These are phyloP conservation scores for Cataglyphis albicans DNA, from an alignment of 2,888 invertebrate species.

Conservation along the genomic window DNA sequence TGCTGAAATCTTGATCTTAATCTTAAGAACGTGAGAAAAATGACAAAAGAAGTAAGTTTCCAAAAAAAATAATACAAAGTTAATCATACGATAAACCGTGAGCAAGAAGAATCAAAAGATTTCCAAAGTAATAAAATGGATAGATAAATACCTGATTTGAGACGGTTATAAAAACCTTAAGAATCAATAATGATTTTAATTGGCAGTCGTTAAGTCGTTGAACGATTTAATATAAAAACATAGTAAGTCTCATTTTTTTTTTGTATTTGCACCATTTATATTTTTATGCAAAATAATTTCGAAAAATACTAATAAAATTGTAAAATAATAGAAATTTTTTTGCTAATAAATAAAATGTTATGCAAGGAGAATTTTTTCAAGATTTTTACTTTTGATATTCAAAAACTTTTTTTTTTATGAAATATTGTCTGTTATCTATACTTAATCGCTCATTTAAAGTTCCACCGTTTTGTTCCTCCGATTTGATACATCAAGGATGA, in stretches of 20 bases:
- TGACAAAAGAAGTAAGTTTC: neutral
- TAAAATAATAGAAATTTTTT: neutral
- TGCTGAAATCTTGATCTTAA: neutral
- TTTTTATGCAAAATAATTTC: neutral
- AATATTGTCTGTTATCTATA: neutral
- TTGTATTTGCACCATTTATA: neutral
- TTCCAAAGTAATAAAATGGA: neutral
- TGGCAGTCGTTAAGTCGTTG: neutral
- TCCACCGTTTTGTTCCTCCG: neutral
- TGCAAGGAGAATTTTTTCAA: neutral
- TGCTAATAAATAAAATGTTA: neutral
- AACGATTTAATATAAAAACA: neutral
- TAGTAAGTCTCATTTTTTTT: neutral
- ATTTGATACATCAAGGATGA: neutral
- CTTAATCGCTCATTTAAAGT: conserved; percentile 7
- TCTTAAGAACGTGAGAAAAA: neutral
- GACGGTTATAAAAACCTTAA: neutral
- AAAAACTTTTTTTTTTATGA: neutral
- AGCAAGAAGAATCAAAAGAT: neutral
- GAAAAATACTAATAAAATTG: neutral
- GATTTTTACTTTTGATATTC: neutral
- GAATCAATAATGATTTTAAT: neutral
- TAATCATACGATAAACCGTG: neutral
- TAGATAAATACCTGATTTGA: neutral
- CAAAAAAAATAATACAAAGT: neutral